Evolutionary conservation across 1,140 invertebrate genomes (phyloP).

Genomic region (Drosophila nikananu): DNA sequence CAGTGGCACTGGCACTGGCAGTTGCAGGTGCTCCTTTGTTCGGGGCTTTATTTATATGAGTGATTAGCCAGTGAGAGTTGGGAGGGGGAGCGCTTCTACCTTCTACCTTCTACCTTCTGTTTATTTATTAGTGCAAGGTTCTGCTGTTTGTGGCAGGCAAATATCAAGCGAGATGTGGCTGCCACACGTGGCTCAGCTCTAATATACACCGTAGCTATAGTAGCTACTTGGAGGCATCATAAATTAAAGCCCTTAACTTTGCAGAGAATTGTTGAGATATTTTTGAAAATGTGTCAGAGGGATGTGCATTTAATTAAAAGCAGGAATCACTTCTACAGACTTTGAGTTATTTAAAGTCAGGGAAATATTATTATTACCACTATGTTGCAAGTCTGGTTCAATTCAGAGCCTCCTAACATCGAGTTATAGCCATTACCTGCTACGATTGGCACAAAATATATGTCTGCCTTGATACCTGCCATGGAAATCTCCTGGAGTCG

Average conservation of each 20-base stretch:
- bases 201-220: not conserved
- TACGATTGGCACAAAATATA: conserved; percentile 13
- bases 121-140: conserved; percentile 77
- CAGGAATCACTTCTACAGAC: not conserved
- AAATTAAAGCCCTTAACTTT: not conserved
- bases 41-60: conserved; percentile 77
- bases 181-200: conserved; percentile 42
- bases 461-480: conserved; percentile 4
- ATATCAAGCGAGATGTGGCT: conserved; percentile 49
- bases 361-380: too few relatives aligned
- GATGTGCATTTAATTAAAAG: not conserved
- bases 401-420: not conserved
- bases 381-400: not conserved
- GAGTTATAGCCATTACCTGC: conserved; percentile 11
- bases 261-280: not conserved
- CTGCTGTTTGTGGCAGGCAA: conserved; percentile 72
- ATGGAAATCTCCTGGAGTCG: not conserved
- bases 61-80: conserved; percentile 69
- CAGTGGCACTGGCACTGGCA: conserved; percentile 34
- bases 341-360: not conserved
- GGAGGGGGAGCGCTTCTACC: not conserved
- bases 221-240: not conserved
- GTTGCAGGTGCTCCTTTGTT: conserved; percentile 47
- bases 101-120: conserved; percentile 23
- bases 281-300: not conserved